Evolutionary conservation across 2,888 invertebrate genomes (phyloP).

Genomic region (Pandemis corylana): DNA sequence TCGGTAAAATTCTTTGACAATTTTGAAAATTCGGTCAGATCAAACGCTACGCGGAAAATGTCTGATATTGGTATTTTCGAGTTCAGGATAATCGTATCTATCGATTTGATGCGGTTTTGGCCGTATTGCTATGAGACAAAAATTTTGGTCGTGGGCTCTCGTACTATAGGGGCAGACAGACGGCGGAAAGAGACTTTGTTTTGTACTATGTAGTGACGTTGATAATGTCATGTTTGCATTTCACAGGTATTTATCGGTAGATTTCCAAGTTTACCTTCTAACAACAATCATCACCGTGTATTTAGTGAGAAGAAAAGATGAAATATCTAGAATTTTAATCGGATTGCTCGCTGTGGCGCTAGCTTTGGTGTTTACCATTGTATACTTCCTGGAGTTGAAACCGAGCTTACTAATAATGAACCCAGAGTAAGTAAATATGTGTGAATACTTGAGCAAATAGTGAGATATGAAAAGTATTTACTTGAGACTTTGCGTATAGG

Average conservation of each 20-base stretch:
- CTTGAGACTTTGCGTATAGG: background rate
- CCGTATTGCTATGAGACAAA: no score
- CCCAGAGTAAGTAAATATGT: conserved; percentile 42
- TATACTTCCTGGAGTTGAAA: conserved; percentile 35
- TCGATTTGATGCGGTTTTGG: no score
- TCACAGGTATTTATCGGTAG: conserved; percentile 42
- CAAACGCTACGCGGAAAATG: no score
- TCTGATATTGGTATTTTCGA: no score
- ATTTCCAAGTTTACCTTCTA: conserved; percentile 40
- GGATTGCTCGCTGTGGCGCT: conserved; percentile 26
- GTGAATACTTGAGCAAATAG: conserved; percentile 2
- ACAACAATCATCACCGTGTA: conserved; percentile 33
- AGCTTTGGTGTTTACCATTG: conserved; percentile 32
- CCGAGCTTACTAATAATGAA: conserved; percentile 37
- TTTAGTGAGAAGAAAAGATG: conserved; percentile 21
- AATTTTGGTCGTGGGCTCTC: no score
- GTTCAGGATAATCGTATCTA: no score
- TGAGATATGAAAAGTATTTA: conserved; percentile 3
- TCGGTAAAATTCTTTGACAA: no score
- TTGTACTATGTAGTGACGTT: no score
- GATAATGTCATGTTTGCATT: background rate
- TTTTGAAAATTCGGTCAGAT: no score
- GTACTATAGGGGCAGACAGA: no score
- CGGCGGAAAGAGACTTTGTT: no score
- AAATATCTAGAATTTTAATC: conserved; percentile 26